Base-by-base conservation (phyloP, 2,888 invertebrate species). In the Litoditis marina region DNA sequence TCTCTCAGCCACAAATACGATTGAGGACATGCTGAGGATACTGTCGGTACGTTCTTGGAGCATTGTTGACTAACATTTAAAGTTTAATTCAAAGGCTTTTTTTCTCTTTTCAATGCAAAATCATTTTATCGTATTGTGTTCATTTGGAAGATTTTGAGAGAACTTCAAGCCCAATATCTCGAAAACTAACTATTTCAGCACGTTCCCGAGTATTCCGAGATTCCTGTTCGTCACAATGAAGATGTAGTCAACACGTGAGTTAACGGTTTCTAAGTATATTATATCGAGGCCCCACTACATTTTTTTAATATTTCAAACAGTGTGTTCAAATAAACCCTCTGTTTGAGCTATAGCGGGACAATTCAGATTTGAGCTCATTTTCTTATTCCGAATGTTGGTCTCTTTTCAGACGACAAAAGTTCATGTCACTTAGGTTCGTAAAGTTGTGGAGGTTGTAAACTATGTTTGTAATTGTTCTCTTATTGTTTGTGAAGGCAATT, bases 161-260 rank as follows among this genome's bases (percentile, higher is more conserved):
- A n/a, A n/a, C n/a, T n/a, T n/a, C n/a, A n/a, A n/a, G n/a, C n/a
- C n/a, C n/a, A n/a, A n/a, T n/a, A n/a, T n/a, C n/a, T n/a, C n/a
- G n/a, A n/a, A n/a, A n/a, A n/a, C n/a, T 60, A 25, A 2, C 6
- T 3, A 27, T 61, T 80, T 39, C 74, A 86, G 85, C 90, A 92
- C 83, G 89, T 90, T 1, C 88, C 92, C 73, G 98, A 99, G 77
- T 88, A 94, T 82, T 89, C 90, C 63, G 90, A 94, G 76, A 87
- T 98, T 71, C 98, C 98, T 0, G 96, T 99, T 1, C 87, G 98
- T 56, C 98, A 99, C 83, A 98, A 98, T 83, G 98, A 98, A 84
- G 96, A 99, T 83, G 85, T 90, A 66, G 87, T 91, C 47, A 98
- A 98, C 83, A 90, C 89, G 91, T 92, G 84, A 63, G 72, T 68